Base-by-base conservation (phyloP, 2,113 vertebrate species). In the Machaerirhynchus nigripectus region DNA sequence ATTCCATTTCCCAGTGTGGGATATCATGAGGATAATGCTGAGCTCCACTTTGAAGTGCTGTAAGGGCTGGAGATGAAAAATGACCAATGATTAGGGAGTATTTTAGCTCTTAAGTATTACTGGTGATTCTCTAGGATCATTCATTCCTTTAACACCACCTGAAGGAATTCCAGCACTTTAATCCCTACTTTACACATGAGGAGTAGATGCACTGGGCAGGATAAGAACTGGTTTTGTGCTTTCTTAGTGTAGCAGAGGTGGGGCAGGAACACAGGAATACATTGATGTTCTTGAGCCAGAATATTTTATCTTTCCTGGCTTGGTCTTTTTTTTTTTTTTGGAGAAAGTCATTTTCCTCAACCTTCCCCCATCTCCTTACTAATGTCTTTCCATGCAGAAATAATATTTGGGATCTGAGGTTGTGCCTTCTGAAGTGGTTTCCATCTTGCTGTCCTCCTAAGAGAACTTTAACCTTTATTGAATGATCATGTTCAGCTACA, bases 371-470 rank as follows among this genome's bases (percentile, higher is more conserved):
- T 53, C 52, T 84, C 73, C 49, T 90, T 65, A 65, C 49, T 74
- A 52, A 78, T 44, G 69, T 84, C 85, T 89, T 93, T 63, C 86
- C 39, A 37, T 16, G 80, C 70, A 87, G 73, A 56, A 97, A 84
- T 95, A 96, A 92, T 91, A 96, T 89, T 95, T 96, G 57, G 53
- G 73, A 65, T 60, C 26, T 4, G 11, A 74, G 73, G 53, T 46
- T 70, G 40, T 46, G 56, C 85, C 22, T 84, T 96, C 69, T 93
- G 95, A 96, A 96, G 94, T 96, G 95, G 94, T 90, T 97, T 97
- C 65, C 77, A 61, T 95, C 92, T 93, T 79, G 76, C 84, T 94
- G 65, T 96, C 80, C 53, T 94, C 83, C 96, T 91, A 84, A 86
- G 57, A 96, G 93, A 90, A 78, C 76, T 79, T 87, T 46, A 53